phyloP scores from a whole-genome alignment of 2,797 vertebrate species.

The Heterohyrax brucei region DNA sequence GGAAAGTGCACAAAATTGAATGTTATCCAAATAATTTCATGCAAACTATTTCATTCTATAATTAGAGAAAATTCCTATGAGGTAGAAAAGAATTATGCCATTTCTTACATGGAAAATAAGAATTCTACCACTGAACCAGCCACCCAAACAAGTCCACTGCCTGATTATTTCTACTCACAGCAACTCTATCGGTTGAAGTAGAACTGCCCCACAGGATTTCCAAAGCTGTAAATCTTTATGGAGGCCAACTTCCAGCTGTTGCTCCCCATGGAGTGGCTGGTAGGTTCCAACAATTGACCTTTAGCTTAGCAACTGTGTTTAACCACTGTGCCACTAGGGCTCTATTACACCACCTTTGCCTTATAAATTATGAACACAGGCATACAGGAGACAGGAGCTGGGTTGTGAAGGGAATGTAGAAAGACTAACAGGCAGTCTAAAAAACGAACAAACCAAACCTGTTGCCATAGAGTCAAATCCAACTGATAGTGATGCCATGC shows the following conservation, averaged over 20 bases:
- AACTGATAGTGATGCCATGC: background rate
- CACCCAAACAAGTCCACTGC: background rate
- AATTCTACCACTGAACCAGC: background rate
- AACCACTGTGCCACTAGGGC: background rate
- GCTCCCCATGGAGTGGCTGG: background rate
- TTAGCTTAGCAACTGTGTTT: background rate
- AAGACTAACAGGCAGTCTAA: background rate
- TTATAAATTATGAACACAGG: background rate
- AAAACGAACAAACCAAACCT: background rate
- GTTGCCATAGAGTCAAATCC: background rate
- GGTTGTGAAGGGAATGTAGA: background rate
- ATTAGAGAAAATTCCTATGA: background rate
- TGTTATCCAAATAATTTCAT: slow-evolving; percentile 2
- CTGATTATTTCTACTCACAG: background rate
- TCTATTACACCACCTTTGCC: background rate
- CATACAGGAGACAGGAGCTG: background rate
- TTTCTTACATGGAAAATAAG: background rate
- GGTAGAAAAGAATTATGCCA: background rate
- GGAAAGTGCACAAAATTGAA: background rate
- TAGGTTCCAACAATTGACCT: background rate
- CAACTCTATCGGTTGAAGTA: background rate
- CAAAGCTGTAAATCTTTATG: background rate
- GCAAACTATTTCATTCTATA: background rate
- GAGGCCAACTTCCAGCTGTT: background rate
- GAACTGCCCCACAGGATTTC: background rate